Conservation (phyloP, 1,140 invertebrate species). For the Nephila pilipes region DNA sequence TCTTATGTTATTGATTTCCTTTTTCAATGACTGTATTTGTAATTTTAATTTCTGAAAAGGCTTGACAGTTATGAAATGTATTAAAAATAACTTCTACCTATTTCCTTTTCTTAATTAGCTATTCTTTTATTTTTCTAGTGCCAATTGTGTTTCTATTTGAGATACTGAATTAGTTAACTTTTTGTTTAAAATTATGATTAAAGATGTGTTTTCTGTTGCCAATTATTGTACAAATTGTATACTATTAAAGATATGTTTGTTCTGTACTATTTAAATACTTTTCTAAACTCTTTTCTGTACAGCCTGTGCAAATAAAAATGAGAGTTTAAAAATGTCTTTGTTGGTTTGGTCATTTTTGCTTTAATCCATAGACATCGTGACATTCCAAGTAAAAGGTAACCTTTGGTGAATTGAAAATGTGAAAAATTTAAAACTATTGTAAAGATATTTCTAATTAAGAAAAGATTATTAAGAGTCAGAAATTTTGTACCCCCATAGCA, state of each 20-base stretch:
- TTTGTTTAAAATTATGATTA: slow-evolving; percentile 19
- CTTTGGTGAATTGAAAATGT: too few relatives aligned
- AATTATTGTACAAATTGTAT: slow-evolving; percentile 5
- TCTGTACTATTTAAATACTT: slow-evolving; percentile 52
- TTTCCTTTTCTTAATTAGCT: neutral
- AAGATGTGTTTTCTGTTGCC: neutral
- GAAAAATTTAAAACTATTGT: too few relatives aligned
- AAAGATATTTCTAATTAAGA: too few relatives aligned
- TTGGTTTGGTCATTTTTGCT: neutral
- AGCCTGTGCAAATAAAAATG: slow-evolving; percentile 12
- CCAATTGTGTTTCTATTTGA: neutral
- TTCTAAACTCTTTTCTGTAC: slow-evolving; percentile 38
- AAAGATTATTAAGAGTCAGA: too few relatives aligned
- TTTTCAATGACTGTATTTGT: too few relatives aligned
- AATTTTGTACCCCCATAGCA: too few relatives aligned
- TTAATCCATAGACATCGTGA: too few relatives aligned
- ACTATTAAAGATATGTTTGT: slow-evolving; percentile 35
- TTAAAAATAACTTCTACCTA: neutral
- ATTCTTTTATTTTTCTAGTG: slow-evolving; percentile 1
- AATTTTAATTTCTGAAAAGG: too few relatives aligned
- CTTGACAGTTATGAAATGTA: too few relatives aligned
- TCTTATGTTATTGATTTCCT: too few relatives aligned
- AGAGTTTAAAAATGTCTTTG: neutral
- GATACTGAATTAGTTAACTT: neutral
- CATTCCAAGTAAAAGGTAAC: too few relatives aligned